Percentiles rank a stretch among this genome's conserved stretches.
phyloP scores from a whole-genome alignment of 1,140 invertebrate species.

The Cotesia typhae region DNA sequence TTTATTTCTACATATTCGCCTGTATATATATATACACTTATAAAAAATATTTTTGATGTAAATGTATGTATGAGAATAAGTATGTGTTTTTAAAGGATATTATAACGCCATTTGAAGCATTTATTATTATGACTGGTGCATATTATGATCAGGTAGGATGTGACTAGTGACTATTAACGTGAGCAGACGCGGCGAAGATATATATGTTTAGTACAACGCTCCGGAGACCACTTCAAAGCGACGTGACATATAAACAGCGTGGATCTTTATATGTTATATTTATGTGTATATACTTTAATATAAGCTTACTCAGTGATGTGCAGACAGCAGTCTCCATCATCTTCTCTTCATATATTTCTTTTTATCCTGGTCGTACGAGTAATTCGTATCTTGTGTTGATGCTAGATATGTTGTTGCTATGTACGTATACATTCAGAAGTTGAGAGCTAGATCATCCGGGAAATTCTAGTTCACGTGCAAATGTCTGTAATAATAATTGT shows the following conservation, averaged over 20 bases:
- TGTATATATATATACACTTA: not conserved
- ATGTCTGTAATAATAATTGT: no score
- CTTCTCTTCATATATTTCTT: not conserved
- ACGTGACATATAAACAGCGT: conserved; percentile 29
- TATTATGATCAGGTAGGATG: conserved; percentile 37
- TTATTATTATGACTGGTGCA: conserved; percentile 31
- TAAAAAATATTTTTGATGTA: no score
- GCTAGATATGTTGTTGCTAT: no score
- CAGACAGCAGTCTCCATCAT: conserved; percentile 24
- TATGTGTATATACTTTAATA: conserved; percentile 18
- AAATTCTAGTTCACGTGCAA: no score
- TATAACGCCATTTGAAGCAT: not conserved
- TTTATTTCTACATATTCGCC: conserved; percentile 25
- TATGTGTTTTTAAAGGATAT: conserved; percentile 14
- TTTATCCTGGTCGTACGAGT: no score
- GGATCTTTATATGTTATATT: conserved; percentile 16
- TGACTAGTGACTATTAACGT: conserved; percentile 26
- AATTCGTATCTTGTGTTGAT: no score
- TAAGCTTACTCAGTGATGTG: conserved; percentile 15
- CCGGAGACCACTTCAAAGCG: conserved; percentile 49
- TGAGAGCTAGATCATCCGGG: no score
- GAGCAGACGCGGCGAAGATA: conserved; percentile 8
- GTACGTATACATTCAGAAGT: no score
- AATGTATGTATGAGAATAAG: no score
- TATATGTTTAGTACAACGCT: not conserved